Conservation (phyloP, 2,113 vertebrate species). For the Junco hyemalis region DNA sequence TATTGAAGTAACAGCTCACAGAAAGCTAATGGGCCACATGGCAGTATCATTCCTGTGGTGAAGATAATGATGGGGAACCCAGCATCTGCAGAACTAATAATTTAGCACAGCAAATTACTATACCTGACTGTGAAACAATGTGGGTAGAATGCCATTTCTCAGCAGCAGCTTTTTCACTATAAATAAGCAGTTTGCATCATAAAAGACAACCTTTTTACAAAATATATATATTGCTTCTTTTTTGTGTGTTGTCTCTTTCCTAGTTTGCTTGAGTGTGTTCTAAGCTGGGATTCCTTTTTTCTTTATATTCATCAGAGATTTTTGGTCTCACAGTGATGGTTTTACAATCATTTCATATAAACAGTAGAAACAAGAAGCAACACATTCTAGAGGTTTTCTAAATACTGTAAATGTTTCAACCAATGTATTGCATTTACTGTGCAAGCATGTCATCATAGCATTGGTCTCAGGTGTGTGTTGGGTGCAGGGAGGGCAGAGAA, state of each 20-base stretch:
- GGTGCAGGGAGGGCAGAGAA: not conserved
- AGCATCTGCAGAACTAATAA: not conserved
- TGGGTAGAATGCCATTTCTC: not conserved
- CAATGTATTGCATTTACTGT: not conserved
- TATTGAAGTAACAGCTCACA: conserved; percentile 55
- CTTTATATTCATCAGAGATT: not conserved
- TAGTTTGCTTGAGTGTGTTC: not conserved
- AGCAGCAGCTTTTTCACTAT: not conserved
- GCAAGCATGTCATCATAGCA: not conserved
- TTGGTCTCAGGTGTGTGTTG: accelerated
- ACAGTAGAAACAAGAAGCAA: not conserved
- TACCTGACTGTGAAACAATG: conserved; percentile 20
- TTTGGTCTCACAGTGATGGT: not conserved
- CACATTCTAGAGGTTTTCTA: not conserved
- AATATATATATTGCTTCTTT: not conserved
- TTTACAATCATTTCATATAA: not conserved
- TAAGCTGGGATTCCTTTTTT: not conserved
- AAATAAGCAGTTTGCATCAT: not conserved
- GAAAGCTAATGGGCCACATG: conserved; percentile 8
- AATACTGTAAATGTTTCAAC: not conserved
- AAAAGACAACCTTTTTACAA: not conserved
- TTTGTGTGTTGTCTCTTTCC: not conserved
- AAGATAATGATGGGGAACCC: not conserved
- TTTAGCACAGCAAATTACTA: conserved; percentile 1
- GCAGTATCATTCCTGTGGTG: not conserved